Evolutionary conservation across 2,113 vertebrate genomes (phyloP), one percentile per base, ranked within the genome.

Genomic region (Fregata magnificens): DNA sequence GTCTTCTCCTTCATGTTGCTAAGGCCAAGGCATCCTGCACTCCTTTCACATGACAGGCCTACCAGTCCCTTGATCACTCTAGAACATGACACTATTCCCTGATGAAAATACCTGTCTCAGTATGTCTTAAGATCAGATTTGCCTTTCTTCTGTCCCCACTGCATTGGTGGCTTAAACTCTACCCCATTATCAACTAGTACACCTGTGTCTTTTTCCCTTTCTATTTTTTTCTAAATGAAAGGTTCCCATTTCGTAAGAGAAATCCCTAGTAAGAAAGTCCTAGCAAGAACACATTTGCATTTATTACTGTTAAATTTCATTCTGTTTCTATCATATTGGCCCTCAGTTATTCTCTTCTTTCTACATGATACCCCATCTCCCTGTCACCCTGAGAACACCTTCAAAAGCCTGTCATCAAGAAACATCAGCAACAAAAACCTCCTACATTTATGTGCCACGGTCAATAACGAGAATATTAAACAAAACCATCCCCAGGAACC

Each of bases 11-110:
- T 91, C 50, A 77, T 73, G 91, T 83, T 81, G 16, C 71, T 59
- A 83, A 88, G 67, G 59, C 90, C 63, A 92, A 93, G 86, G 77
- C 82, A 97, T 83, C 56, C 85, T 88, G 38, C 58, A 83, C 62
- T 90, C 49, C 53, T 88, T 88, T 70, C 73, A 45, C n/a, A 62
- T 1, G 15, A 44, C 67, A 88, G 24, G 29, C 36, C 88, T 81
- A 62, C 34, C 34, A 90, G 58, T 73, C 42, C 29, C 3, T 0
- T 45, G 53, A 77, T 62, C 58, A n/a, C 62, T 88, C 45, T 56
- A 93, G 82, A 85, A 58, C 2, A 5, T 21, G 18, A 61, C 71
- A 47, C n/a, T 62, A 17, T 73, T 73, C 38, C 62, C 58, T 78
- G 11, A 76, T 73, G 58, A 53, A 88, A 90, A 73, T 36, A 88